phyloP scores from a whole-genome alignment of 2,113 vertebrate species.

The Puntigrus tetrazona region DNA sequence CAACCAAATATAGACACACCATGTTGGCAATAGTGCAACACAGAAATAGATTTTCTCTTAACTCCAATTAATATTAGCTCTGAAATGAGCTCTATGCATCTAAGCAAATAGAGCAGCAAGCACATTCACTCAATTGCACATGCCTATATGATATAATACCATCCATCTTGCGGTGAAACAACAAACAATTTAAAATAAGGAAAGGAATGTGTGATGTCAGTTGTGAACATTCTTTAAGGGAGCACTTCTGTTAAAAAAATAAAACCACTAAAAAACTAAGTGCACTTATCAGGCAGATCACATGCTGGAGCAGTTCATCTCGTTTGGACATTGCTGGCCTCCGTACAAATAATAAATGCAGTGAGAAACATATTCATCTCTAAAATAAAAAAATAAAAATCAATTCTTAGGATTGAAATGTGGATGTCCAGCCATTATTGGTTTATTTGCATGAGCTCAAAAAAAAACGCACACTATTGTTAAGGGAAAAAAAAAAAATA shows the following conservation, averaged over 20 bases:
- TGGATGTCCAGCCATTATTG: not conserved
- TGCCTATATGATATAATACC: not conserved
- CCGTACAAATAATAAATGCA: not conserved
- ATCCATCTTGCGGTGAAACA: not conserved
- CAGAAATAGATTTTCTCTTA: not conserved
- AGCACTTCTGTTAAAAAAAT: not conserved
- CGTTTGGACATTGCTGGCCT: not conserved
- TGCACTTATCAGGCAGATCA: slow-evolving; percentile 33
- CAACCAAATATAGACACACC: slow-evolving; percentile 6
- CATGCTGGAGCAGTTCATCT: slow-evolving; percentile 4
- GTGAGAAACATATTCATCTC: not conserved
- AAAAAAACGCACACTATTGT: not conserved
- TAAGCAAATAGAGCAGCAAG: not conserved
- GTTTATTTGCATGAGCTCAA: not conserved
- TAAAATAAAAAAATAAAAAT: too few species aligned
- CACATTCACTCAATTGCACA: not conserved
- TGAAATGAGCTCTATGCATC: not conserved
- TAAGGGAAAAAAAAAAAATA: not conserved
- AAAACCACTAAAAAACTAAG: not conserved
- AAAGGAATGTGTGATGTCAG: slow-evolving; percentile 9
- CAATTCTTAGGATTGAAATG: not conserved
- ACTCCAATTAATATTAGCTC: not conserved
- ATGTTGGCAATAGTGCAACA: not conserved
- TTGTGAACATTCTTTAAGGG: not conserved
- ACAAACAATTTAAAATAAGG: not conserved